phyloP scores from a whole-genome alignment of 2,113 vertebrate genomes.

The Formicarius rufipectus region DNA sequence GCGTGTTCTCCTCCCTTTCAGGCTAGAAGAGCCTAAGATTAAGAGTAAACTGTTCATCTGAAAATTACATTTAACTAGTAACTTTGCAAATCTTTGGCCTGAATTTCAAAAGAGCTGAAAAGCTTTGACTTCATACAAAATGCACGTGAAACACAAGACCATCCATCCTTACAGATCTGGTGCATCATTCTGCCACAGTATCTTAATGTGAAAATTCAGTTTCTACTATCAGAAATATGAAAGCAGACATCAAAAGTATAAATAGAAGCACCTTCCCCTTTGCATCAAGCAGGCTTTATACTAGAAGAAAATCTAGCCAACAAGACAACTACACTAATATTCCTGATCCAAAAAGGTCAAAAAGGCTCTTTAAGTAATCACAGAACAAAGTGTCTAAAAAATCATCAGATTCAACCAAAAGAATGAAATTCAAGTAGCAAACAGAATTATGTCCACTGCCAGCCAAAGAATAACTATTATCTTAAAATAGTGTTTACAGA shows the following conservation, averaged over 20 bases:
- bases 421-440: not conserved
- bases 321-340: accelerated
- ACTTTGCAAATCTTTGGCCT: not conserved
- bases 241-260: not conserved
- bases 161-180: not conserved
- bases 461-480: not conserved
- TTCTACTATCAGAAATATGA: not conserved
- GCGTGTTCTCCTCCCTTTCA: not conserved
- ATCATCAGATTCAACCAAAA: not conserved
- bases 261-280: not conserved
- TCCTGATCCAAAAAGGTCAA: not conserved
- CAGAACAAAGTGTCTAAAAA: not conserved
- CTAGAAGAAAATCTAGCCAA: not conserved
- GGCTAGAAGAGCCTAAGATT: not conserved
- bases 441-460: not conserved
- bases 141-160: not conserved
- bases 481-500: not conserved
- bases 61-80: not conserved
- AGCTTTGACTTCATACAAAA: not conserved
- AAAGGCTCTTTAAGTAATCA: not conserved
- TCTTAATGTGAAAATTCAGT: not conserved
- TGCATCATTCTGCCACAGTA: not conserved
- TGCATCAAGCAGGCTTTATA: not conserved
- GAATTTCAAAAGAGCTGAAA: not conserved
- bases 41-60: not conserved